A percentile compares a stretch with the other conserved stretches of the same genome.
Evolutionary conservation across 2,113 vertebrate genomes (phyloP).

Genomic region (Gopherus flavomarginatus): DNA sequence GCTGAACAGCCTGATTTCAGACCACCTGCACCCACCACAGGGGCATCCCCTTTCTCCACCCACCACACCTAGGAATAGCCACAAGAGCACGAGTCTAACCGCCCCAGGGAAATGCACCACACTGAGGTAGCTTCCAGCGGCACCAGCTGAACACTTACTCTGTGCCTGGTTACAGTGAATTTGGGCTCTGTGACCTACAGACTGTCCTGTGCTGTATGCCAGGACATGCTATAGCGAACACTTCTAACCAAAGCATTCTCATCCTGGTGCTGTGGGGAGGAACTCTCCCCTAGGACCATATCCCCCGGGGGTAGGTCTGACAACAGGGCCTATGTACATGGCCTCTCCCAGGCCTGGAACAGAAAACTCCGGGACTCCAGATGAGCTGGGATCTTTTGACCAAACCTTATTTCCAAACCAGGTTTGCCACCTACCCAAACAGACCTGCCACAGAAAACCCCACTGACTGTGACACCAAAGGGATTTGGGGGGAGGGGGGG

Average conservation of each 20-base stretch:
- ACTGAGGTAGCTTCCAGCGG: not conserved
- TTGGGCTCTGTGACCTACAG: not conserved
- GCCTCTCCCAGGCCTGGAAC: not conserved
- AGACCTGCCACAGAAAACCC: fast-evolving
- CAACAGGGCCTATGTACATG: not conserved
- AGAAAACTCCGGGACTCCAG: not conserved
- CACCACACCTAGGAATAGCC: not conserved
- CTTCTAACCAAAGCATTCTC: not conserved
- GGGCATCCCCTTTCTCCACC: not conserved
- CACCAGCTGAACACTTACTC: not conserved
- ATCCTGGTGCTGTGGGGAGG: not conserved
- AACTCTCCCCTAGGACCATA: not conserved
- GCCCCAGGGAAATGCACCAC: not conserved
- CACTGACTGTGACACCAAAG: not conserved
- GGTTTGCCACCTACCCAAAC: not conserved
- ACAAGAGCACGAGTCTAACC: not conserved
- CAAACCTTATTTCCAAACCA: fast-evolving
- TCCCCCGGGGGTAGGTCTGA: too few relatives aligned
- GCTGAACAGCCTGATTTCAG: not conserved
- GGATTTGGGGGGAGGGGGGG: fast-evolving
- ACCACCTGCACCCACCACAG: not conserved
- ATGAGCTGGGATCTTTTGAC: not conserved
- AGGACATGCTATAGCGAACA: not conserved
- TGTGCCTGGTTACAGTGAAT: too few relatives aligned
- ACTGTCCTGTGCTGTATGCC: not conserved